A percentile compares a stretch with the other conserved stretches of the same genome.
These are phyloP conservation scores for Lasius platythorax DNA, from an alignment of 2,888 invertebrate species.

Conservation along the genomic window DNA sequence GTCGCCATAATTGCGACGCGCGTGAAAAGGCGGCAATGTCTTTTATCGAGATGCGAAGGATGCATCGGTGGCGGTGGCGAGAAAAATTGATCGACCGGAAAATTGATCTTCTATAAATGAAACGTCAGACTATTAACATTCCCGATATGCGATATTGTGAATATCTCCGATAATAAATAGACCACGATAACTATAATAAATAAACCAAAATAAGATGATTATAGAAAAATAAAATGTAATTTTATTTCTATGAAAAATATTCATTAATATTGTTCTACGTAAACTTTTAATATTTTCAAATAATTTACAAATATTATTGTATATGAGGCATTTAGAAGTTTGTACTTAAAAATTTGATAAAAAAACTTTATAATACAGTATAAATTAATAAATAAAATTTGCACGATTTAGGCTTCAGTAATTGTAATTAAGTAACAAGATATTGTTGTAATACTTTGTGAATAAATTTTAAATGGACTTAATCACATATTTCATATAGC, in stretches of 20 bases:
- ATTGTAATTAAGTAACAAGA: background rate
- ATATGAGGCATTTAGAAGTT: background rate
- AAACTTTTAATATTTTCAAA: background rate
- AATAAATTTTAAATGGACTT: background rate
- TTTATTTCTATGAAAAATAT: constrained; percentile 1
- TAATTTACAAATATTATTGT: background rate
- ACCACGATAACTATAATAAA: constrained; percentile 18
- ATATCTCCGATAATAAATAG: constrained; percentile 41
- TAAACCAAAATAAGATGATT: background rate
- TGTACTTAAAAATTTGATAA: background rate
- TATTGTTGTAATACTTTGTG: background rate
- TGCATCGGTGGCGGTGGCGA: constrained; percentile 43
- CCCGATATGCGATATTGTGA: constrained; percentile 8
- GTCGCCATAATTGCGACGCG: constrained; percentile 65
- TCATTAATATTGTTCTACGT: background rate
- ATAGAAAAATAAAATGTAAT: constrained; percentile 6
- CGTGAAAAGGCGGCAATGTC: constrained; percentile 56
- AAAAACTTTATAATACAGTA: background rate
- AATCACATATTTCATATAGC: background rate
- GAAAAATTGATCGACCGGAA: constrained; percentile 62
- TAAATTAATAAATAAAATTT: background rate
- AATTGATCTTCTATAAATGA: constrained; percentile 55
- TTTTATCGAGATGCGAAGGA: constrained; percentile 54
- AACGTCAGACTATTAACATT: constrained; percentile 43
- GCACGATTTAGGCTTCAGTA: background rate